Conservation (phyloP, 2,888 invertebrate genomes). For the Homarus gammarus region DNA sequence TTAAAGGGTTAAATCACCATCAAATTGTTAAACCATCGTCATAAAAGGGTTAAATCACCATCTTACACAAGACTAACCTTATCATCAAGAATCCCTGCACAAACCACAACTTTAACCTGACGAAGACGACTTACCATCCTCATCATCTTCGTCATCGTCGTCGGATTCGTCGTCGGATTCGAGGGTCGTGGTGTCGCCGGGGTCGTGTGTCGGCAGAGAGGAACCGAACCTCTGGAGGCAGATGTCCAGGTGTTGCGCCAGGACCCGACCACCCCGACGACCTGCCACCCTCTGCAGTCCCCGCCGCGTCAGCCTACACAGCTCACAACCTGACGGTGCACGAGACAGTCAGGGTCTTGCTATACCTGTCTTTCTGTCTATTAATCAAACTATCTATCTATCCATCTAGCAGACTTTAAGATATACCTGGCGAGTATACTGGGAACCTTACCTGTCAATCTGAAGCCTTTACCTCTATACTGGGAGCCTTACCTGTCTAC, state of each 20-base stretch:
- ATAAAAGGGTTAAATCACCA: too few relatives aligned
- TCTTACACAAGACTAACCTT: too few relatives aligned
- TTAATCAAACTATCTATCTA: not conserved
- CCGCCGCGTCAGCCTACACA: constrained; percentile 37
- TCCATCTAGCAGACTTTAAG: not conserved
- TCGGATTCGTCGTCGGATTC: not conserved
- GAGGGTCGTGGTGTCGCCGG: constrained; percentile 13
- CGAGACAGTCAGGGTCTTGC: too few relatives aligned
- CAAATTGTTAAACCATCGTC: too few relatives aligned
- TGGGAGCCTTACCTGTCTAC: too few relatives aligned
- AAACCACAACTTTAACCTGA: too few relatives aligned
- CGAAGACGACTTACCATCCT: constrained; percentile 40
- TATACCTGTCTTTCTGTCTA: not conserved
- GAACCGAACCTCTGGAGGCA: constrained; percentile 65
- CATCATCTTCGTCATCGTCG: constrained; percentile 34
- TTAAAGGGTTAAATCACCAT: too few relatives aligned
- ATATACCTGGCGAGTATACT: too few relatives aligned
- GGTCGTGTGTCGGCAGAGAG: constrained; percentile 25
- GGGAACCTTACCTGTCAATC: too few relatives aligned
- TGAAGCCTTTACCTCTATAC: too few relatives aligned
- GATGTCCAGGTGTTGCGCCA: constrained; percentile 65
- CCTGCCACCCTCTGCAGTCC: constrained; percentile 37
- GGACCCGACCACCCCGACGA: constrained; percentile 46
- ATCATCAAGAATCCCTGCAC: too few relatives aligned
- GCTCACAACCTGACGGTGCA: constrained; percentile 18